Evolutionary conservation across 2,888 invertebrate genomes (phyloP).

Genomic region (Alsophila aescularia): DNA sequence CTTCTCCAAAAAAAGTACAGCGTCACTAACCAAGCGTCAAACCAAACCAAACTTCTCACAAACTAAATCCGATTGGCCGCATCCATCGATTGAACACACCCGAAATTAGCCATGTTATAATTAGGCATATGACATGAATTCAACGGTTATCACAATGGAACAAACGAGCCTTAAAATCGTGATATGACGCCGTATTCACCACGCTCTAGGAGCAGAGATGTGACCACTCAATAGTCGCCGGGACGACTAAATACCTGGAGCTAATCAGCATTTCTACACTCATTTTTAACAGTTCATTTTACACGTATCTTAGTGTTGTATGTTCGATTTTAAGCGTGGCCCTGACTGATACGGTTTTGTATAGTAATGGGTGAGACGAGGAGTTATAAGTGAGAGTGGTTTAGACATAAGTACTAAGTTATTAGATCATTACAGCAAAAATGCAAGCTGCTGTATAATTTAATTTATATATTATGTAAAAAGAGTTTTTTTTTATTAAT

Average conservation of each 20-base stretch:
- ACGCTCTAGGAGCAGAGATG: slow-evolving; percentile 49
- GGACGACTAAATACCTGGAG: slow-evolving; percentile 77
- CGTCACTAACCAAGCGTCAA: slow-evolving; percentile 21
- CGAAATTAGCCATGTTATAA: slow-evolving; percentile 74
- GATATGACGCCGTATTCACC: slow-evolving; percentile 76
- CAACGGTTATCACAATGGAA: slow-evolving; percentile 77
- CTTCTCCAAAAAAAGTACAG: slow-evolving; percentile 7
- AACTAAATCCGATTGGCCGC: slow-evolving; percentile 55
- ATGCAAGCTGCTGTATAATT: too few relatives aligned
- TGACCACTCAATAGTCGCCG: slow-evolving; percentile 35
- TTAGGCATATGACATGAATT: slow-evolving; percentile 82
- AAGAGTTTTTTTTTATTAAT: too few relatives aligned
- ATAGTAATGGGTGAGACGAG: background rate
- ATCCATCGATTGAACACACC: slow-evolving; percentile 70
- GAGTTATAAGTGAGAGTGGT: background rate
- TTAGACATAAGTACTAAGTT: too few relatives aligned
- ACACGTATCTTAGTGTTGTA: slow-evolving; percentile 80
- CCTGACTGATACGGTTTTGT: slow-evolving; percentile 47
- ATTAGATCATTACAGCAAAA: too few relatives aligned
- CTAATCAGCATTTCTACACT: slow-evolving; percentile 84
- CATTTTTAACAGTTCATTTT: slow-evolving; percentile 84
- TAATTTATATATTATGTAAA: too few relatives aligned
- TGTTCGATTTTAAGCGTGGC: slow-evolving; percentile 72
- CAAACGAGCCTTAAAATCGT: slow-evolving; percentile 79
- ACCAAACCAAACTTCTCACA: slow-evolving; percentile 22